Conservation (phyloP, 2,797 vertebrate genomes). For the Podargus strigoides region DNA sequence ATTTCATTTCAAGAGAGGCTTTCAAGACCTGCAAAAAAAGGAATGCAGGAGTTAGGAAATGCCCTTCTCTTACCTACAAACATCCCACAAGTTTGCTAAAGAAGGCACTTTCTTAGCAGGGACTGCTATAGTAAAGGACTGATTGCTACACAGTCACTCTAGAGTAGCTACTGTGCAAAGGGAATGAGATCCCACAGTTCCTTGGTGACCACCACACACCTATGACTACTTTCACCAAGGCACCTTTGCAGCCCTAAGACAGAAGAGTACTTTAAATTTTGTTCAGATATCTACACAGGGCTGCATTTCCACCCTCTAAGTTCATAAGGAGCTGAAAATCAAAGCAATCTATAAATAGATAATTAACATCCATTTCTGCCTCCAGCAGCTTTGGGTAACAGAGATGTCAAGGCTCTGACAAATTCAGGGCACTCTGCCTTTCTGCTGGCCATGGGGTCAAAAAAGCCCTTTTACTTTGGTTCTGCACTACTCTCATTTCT, state of each 20-base stretch:
- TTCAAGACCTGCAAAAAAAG: slow-evolving; percentile 81
- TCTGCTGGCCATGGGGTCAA: background rate
- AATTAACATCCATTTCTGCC: background rate
- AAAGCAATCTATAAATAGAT: background rate
- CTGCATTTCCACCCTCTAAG: background rate
- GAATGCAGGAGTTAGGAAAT: slow-evolving; percentile 15
- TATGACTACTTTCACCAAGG: background rate
- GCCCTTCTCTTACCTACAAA: background rate
- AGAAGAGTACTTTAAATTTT: background rate
- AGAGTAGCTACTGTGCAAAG: background rate
- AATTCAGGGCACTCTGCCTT: background rate
- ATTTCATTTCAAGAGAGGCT: slow-evolving; percentile 94
- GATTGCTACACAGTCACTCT: background rate
- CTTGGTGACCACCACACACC: background rate
- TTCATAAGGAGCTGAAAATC: background rate
- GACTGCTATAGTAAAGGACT: background rate
- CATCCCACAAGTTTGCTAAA: background rate
- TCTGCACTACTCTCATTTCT: background rate
- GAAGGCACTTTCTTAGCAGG: background rate
- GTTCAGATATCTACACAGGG: background rate
- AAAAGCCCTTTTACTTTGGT: background rate
- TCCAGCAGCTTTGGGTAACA: background rate
- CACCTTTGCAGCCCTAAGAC: background rate
- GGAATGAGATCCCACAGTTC: background rate
- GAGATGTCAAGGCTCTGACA: background rate